phyloP scores from a whole-genome alignment of 2,113 vertebrate genomes.

The Alexandromys fortis region DNA sequence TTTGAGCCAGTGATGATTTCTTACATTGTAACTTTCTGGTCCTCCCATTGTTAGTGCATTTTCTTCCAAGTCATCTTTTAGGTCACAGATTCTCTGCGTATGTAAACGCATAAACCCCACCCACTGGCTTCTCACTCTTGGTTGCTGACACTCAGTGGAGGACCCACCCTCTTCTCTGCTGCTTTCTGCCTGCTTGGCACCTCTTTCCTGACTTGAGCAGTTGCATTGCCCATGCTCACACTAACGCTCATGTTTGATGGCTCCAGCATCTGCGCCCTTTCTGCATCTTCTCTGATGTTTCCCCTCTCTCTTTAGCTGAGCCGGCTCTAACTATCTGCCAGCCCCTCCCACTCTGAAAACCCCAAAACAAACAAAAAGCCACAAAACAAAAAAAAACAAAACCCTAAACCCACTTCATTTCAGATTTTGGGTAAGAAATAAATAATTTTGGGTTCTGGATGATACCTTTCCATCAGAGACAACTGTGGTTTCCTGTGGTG shows the following conservation, averaged over 20 bases:
- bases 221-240: background rate
- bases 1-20: background rate
- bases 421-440: background rate
- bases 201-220: background rate
- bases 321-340: background rate
- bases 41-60: background rate
- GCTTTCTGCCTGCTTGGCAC: background rate
- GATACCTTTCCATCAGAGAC: background rate
- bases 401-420: background rate
- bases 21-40: background rate
- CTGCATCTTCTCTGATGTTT: background rate
- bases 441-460: constrained; percentile 21
- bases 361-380: background rate
- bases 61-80: background rate
- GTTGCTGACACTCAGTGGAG: background rate
- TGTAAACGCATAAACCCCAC: background rate
- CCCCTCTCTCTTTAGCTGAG: background rate
- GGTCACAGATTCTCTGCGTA: background rate
- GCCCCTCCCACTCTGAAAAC: background rate
- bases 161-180: constrained; percentile 10
- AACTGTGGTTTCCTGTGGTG: background rate
- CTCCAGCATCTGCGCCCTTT: background rate
- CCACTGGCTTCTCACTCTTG: background rate
- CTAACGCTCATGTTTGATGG: background rate
- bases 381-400: background rate